Base-by-base conservation (phyloP, 2,888 invertebrate species). In the Athalia cordata region DNA sequence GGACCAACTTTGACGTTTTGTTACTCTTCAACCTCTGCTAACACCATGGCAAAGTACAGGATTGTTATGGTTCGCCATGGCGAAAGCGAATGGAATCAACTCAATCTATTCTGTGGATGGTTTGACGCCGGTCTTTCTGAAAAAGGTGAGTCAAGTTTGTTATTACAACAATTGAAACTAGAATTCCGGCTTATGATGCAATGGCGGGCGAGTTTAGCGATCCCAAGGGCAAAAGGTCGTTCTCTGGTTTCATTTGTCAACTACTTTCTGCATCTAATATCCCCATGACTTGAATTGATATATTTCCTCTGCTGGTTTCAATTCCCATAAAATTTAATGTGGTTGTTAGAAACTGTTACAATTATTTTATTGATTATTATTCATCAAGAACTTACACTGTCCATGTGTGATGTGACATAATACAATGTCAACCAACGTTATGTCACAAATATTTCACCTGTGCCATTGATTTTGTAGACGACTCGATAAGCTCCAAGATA, bases 21-120 rank as follows among this genome's bases (percentile, higher is more conserved):
- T 59, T 15, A 52, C 15, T 29, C 68, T 11, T 29, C 62, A 29
- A 29, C 29, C 57, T 29, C 72, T 7, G 13, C 13, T 15, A 77
- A 80, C 81, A 83, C 79, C 72, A 90, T 90, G 90, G 84, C 89
- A 5, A 93, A 92, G 84, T 93, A 93, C 81, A 91, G 89, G 84
- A 91, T 93, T 89, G 93, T 93, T 62, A 93, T 93, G 93, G 92
- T 93, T 80, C 92, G 94, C 81, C 94, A 94, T 84, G 94, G 93
- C 62, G 93, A 94, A 84, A 93, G 93, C 78, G 93, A 93, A 84
- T 93, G 93, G 93, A 93, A 93, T 84, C 91, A 93, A 82, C 90
- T 93, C 80, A 93, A 94, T 86, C 86, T 93, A 13, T 93, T 94
- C 83, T 93, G 93, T 81, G 94, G 94, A 6, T 94, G 94, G 94